phyloP scores from a whole-genome alignment of 2,888 invertebrate genomes.

The Cyrtodaria siliqua region DNA sequence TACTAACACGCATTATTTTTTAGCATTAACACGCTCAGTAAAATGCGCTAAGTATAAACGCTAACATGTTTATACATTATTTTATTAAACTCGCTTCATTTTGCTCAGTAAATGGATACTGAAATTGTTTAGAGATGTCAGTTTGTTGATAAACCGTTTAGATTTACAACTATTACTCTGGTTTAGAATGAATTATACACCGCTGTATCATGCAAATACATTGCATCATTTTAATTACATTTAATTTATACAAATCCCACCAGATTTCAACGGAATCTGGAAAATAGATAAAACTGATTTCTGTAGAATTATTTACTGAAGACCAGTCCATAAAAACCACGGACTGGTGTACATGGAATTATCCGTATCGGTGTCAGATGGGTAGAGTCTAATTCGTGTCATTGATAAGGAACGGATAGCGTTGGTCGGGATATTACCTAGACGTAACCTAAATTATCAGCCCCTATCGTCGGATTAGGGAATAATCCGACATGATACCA shows the following conservation, averaged over 20 bases:
- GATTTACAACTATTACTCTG: conserved; percentile 36
- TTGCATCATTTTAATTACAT: conserved; percentile 48
- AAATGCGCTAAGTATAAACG: no score
- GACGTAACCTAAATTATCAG: no score
- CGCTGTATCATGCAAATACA: conserved; percentile 19
- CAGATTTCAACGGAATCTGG: background rate
- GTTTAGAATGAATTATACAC: conserved; percentile 1
- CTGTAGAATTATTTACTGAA: conserved; percentile 8
- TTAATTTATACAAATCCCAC: conserved; percentile 51
- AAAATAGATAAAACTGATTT: conserved; percentile 1
- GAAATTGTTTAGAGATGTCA: no score
- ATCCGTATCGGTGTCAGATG: conserved; percentile 47
- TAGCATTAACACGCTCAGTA: no score
- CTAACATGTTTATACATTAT: no score
- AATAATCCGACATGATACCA: conserved; percentile 61
- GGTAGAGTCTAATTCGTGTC: conserved; percentile 59
- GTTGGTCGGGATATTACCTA: conserved; percentile 16
- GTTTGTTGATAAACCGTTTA: background rate
- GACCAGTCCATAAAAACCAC: conserved; percentile 19
- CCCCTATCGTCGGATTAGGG: conserved; percentile 29
- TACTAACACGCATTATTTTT: no score
- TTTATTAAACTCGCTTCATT: no score
- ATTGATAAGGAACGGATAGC: conserved; percentile 43
- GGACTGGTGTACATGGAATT: conserved; percentile 26
- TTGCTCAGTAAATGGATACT: no score